These are phyloP conservation scores for Oenanthe melanoleuca DNA, from an alignment of 2,113 vertebrate genomes.

Conservation along the genomic window DNA sequence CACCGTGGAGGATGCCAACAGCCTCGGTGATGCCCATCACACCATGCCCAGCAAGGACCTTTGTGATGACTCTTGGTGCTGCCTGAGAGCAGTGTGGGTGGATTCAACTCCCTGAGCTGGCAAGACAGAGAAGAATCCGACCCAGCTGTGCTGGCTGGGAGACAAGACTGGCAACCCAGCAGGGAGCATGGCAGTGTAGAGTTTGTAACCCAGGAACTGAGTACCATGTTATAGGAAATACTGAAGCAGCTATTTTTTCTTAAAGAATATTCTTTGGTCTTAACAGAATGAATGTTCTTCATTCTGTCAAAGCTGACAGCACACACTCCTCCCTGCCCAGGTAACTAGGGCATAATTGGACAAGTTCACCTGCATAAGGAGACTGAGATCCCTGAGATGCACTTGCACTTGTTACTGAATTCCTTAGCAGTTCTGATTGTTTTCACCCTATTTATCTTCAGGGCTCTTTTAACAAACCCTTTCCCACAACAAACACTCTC, in stretches of 20 bases:
- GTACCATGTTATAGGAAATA: background rate
- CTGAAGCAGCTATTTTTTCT: background rate
- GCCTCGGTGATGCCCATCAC: background rate
- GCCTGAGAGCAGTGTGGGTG: background rate
- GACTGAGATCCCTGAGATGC: background rate
- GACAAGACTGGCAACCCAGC: fast-evolving
- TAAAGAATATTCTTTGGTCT: background rate
- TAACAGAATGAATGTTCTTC: background rate
- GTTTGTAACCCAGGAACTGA: background rate
- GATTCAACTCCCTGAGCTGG: fast-evolving
- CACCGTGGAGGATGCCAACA: fast-evolving
- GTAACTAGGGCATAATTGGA: background rate
- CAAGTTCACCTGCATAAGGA: background rate
- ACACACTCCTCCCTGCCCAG: background rate
- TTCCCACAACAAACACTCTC: background rate
- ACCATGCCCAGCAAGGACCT: background rate
- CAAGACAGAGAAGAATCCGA: background rate
- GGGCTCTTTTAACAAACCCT: background rate
- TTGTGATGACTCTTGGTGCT: background rate
- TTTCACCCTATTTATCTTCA: background rate
- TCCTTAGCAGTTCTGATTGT: background rate
- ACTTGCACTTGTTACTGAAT: background rate
- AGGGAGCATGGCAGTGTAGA: too few relatives aligned
- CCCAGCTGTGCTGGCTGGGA: fast-evolving
- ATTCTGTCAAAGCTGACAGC: background rate